phyloP scores from a whole-genome alignment of 2,113 vertebrate species.

The Microtus ochrogaster region DNA sequence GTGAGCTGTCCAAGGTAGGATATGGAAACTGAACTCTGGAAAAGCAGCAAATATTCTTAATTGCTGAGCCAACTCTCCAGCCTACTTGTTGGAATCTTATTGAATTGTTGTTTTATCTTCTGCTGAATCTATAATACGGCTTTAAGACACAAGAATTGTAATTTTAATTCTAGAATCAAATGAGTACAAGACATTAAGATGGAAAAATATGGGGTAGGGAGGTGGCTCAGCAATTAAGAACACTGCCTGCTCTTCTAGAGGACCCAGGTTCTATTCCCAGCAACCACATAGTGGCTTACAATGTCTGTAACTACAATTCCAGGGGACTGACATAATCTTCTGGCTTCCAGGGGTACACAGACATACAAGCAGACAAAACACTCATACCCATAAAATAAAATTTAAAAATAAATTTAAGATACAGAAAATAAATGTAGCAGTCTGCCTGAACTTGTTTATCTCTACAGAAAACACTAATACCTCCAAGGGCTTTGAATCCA shows the following conservation, averaged over 20 bases:
- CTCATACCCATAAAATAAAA: background rate
- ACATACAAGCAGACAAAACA: background rate
- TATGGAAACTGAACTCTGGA: background rate
- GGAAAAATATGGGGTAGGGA: background rate
- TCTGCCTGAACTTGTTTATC: constrained; percentile 43
- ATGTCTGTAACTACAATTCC: background rate
- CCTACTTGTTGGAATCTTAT: constrained; percentile 9
- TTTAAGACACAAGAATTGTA: constrained; percentile 54
- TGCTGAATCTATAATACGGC: constrained; percentile 1
- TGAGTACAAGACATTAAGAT: constrained; percentile 5
- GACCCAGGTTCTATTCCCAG: background rate
- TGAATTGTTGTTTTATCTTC: constrained; percentile 44
- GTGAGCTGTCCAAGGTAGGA: background rate
- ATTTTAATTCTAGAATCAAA: constrained; percentile 3
- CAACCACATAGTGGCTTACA: background rate
- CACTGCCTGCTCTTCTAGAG: background rate
- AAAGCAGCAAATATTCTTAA: background rate
- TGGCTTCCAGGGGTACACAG: background rate
- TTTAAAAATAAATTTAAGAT: background rate
- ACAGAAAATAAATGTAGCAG: background rate
- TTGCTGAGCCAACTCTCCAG: background rate
- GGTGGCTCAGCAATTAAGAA: background rate
- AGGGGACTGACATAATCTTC: background rate
- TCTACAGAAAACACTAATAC: background rate
- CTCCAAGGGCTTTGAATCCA: constrained; percentile 25